Percentiles rank a stretch among this genome's conserved stretches.
Conservation (phyloP, 2,113 vertebrate species). For the Microtus richardsoni region DNA sequence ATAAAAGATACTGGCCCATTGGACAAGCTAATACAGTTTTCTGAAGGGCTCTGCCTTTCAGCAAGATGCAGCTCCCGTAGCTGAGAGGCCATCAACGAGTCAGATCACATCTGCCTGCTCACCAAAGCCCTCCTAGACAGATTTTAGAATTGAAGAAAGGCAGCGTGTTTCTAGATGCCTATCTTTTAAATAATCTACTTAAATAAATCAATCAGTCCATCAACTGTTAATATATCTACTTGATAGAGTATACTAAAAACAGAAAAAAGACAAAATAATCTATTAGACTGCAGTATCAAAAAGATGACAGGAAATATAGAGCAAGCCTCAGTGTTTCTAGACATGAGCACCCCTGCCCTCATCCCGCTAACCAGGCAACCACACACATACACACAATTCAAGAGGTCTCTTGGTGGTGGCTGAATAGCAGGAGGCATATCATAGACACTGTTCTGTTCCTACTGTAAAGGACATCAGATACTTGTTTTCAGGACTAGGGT, state of each 20-base stretch:
- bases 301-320: background rate
- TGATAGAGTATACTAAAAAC: background rate
- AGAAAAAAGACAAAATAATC: background rate
- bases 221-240: background rate
- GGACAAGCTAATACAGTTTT: background rate
- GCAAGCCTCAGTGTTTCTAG: background rate
- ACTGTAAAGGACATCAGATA: background rate
- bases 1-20: background rate
- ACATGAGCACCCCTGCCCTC: fast-evolving
- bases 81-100: background rate
- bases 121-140: background rate
- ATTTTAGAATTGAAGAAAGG: background rate
- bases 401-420: background rate
- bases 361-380: background rate
- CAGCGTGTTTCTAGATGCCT: background rate
- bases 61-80: background rate
- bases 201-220: background rate
- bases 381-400: background rate
- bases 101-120: background rate
- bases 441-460: background rate
- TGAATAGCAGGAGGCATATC: background rate
- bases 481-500: background rate
- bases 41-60: background rate
- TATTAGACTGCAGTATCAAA: background rate
- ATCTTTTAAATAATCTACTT: background rate